Evolutionary conservation across 2,797 vertebrate species (phyloP).

Genomic region (Echeneis naucrates): DNA sequence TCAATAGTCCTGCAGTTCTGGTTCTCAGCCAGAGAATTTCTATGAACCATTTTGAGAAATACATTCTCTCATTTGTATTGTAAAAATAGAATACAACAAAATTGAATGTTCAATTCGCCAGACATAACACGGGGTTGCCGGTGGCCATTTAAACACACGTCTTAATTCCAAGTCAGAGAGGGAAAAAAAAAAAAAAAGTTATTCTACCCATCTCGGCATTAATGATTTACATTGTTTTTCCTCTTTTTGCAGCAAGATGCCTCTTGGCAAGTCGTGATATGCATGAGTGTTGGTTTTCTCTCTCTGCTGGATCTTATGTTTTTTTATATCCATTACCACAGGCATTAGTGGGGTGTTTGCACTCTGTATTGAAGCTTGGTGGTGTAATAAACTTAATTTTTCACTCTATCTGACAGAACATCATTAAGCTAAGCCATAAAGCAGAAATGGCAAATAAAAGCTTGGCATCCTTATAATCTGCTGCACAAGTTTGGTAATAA

Average conservation of each 20-base stretch:
- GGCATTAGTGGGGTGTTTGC: slow-evolving; percentile 77
- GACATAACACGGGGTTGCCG: neutral
- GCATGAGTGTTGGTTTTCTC: slow-evolving; percentile 63
- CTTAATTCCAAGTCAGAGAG: slow-evolving; percentile 29
- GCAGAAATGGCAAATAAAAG: slow-evolving; percentile 73
- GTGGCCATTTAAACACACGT: slow-evolving; percentile 15
- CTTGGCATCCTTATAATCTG: slow-evolving; percentile 67
- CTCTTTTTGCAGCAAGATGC: slow-evolving; percentile 50
- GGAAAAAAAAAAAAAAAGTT: slow-evolving; percentile 47
- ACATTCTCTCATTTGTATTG: slow-evolving; percentile 1
- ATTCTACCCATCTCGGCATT: slow-evolving; percentile 49
- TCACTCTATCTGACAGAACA: slow-evolving; percentile 77
- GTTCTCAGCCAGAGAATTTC: neutral
- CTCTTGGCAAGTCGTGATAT: slow-evolving; percentile 64
- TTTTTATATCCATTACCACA: slow-evolving; percentile 76
- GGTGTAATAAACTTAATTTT: slow-evolving; percentile 77
- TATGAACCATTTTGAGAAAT: neutral
- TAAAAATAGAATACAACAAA: slow-evolving; percentile 1
- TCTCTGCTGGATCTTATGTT: slow-evolving; percentile 66
- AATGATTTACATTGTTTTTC: slow-evolving; percentile 69
- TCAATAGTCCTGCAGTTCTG: neutral
- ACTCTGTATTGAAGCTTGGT: slow-evolving; percentile 70
- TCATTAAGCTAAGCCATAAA: slow-evolving; percentile 78
- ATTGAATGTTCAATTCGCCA: slow-evolving; percentile 13
- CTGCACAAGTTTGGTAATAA: slow-evolving; percentile 71